A percentile compares a stretch with the other conserved stretches of the same genome.
Evolutionary conservation across 1,140 invertebrate species (phyloP).

Genomic region (Orchestia grillus): DNA sequence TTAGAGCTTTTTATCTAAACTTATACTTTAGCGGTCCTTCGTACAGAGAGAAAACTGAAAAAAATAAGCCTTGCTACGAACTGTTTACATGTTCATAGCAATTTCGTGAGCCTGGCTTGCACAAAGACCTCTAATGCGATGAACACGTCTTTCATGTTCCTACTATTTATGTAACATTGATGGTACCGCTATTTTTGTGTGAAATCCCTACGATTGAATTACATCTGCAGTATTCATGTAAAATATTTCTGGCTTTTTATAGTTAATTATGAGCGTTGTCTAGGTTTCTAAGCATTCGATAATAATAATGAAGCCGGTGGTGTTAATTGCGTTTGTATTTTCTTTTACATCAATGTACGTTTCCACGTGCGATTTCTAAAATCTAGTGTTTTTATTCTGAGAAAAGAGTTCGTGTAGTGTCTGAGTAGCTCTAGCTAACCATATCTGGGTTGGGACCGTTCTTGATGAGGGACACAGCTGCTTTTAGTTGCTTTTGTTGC

Average conservation of each 20-base stretch:
- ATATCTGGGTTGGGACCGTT: neutral
- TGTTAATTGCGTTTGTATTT: too few relatives aligned
- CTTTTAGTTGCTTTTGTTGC: neutral
- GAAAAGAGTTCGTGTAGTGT: too few relatives aligned
- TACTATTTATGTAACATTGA: neutral
- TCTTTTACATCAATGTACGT: too few relatives aligned
- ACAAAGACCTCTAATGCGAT: neutral
- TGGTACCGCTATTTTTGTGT: neutral
- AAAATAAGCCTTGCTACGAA: neutral
- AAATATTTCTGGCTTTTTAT: too few relatives aligned
- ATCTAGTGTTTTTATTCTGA: too few relatives aligned
- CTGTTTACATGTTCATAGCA: neutral
- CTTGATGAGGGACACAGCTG: neutral
- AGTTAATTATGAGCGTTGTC: too few relatives aligned
- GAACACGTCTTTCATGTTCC: neutral
- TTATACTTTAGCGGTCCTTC: neutral
- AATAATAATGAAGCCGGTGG: too few relatives aligned
- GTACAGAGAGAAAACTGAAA: neutral
- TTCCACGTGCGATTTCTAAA: too few relatives aligned
- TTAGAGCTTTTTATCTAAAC: neutral
- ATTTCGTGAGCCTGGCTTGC: neutral
- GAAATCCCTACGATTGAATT: neutral
- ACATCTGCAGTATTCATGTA: too few relatives aligned
- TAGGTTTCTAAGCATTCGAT: too few relatives aligned
- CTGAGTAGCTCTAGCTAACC: neutral